Percentiles rank a stretch among this genome's conserved stretches.
Evolutionary conservation across 2,113 vertebrate genomes (phyloP).

Genomic region (Forbesichthys papilliferus): DNA sequence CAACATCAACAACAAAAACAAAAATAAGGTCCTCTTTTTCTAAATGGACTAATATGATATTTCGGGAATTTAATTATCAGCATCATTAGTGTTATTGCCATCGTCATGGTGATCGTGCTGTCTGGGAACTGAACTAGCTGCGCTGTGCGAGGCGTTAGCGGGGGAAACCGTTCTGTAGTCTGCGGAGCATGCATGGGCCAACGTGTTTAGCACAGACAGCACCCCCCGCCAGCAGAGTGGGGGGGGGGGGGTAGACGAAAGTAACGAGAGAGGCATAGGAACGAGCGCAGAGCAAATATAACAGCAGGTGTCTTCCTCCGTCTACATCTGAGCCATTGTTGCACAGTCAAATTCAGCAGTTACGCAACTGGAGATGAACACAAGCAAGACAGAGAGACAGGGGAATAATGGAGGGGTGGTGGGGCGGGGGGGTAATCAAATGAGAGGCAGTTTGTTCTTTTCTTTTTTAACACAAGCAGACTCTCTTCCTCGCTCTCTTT

Average conservation of each 20-base stretch:
- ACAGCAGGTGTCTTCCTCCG: slow-evolving; percentile 64
- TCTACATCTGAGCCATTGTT: slow-evolving; percentile 40
- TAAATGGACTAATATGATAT: too few relatives aligned
- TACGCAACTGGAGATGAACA: slow-evolving; percentile 14
- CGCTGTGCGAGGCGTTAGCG: too few relatives aligned
- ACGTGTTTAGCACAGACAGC: too few relatives aligned
- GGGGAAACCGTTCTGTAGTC: too few relatives aligned
- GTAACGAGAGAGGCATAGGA: slow-evolving; percentile 37
- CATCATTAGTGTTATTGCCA: too few relatives aligned
- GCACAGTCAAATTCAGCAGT: slow-evolving; percentile 37
- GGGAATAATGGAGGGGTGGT: slow-evolving; percentile 10
- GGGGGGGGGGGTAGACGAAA: background rate
- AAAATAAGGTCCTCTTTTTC: too few relatives aligned
- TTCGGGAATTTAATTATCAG: too few relatives aligned
- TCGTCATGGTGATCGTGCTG: too few relatives aligned
- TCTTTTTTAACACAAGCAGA: slow-evolving; percentile 42
- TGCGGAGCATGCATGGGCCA: too few relatives aligned
- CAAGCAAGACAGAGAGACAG: background rate
- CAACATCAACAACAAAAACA: too few relatives aligned
- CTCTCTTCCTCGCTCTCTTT: slow-evolving; percentile 25
- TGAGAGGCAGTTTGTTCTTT: slow-evolving; percentile 74
- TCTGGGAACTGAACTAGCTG: too few relatives aligned
- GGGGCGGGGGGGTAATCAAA: slow-evolving; percentile 66
- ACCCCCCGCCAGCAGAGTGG: background rate
- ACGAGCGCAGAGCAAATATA: slow-evolving; percentile 26